Evolutionary conservation across 2,113 vertebrate genomes (phyloP), one percentile per base, ranked within the genome.

Genomic region (Sapayoa aenigma): DNA sequence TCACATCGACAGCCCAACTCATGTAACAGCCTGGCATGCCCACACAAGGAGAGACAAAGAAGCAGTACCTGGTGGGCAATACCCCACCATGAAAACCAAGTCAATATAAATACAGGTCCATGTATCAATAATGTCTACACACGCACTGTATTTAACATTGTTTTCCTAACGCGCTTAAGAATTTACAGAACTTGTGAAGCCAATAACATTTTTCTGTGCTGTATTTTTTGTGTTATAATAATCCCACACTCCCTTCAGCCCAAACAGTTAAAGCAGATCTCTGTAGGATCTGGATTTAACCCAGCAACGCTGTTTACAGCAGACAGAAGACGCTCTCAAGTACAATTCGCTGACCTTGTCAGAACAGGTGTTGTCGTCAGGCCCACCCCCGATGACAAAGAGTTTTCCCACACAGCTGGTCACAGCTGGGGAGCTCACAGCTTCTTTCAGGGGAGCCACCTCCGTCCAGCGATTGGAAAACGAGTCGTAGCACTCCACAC

Each of bases 381-480:
- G 99, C 56, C 99, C 99, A 81, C 99, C 99, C 39, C 99, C 99
- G 4, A 99, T 99, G 84, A 99, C 99, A 62, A 99, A 99, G 68
- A 99, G 97, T 90, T 99, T 99, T 80, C 99, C 98, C 1, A 98
- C 98, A 74, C 99, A 99, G 98, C 99, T 99, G 71, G 98, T 98
- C 84, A 99, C 98, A 1, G 99, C 99, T 9, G 99, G 99, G 74
- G 99, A 99, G 97, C 99, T 99, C 78, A 99, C 99, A 0, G 99
- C 99, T 97, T 99, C 99, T 88, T 99, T 99, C 50, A 99, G 98
- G 47, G 99, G 99, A 62, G 99, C 99, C 90, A 99, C 99, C 96
- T 99, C 99, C 1, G 98, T 99, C 99, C 99, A 99, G 85, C 99
- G 99, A 91, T 99, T 99, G 41, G 99, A 99, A 97, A 99, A 99